A percentile compares a stretch with the other conserved stretches of the same genome.
Conservation (phyloP, 2,797 vertebrate species). For the Hippoglossus hippoglossus region DNA sequence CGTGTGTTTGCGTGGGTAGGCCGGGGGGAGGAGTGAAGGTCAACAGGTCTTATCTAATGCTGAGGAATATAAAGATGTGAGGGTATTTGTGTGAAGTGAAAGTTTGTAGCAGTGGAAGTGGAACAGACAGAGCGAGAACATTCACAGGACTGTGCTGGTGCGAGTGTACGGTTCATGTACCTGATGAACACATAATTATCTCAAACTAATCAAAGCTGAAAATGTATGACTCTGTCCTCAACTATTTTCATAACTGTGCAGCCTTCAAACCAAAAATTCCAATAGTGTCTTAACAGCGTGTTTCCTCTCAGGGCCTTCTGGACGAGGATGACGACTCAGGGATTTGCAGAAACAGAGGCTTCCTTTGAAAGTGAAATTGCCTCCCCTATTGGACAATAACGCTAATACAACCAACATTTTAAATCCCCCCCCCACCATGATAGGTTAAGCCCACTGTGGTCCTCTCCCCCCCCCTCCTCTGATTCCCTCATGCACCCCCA, state of each 20-base stretch:
- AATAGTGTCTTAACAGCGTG: constrained; percentile 17
- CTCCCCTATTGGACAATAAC: constrained; percentile 82
- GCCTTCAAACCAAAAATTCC: constrained; percentile 20
- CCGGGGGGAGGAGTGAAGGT: constrained; percentile 34
- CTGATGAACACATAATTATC: too few species aligned
- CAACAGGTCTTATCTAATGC: constrained; percentile 43
- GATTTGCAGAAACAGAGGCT: constrained; percentile 32
- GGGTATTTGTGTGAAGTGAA: constrained; percentile 12
- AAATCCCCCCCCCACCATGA: constrained; percentile 4
- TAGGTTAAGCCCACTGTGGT: constrained; percentile 68
- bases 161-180: not conserved
- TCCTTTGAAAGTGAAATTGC: constrained; percentile 79
- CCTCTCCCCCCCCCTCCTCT: constrained; percentile 62
- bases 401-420: constrained; percentile 71
- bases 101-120: constrained; percentile 27
- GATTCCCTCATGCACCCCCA: constrained; percentile 72
- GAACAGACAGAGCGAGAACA: not conserved
- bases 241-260: not conserved
- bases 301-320: not conserved
- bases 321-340: not conserved
- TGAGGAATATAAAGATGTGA: constrained; percentile 42
- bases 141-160: constrained; percentile 7
- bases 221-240: not conserved
- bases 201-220: too few species aligned
- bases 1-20: constrained; percentile 61